phyloP scores from a whole-genome alignment of 92 coral and sea anemone species.

The Ricordea florida region DNA sequence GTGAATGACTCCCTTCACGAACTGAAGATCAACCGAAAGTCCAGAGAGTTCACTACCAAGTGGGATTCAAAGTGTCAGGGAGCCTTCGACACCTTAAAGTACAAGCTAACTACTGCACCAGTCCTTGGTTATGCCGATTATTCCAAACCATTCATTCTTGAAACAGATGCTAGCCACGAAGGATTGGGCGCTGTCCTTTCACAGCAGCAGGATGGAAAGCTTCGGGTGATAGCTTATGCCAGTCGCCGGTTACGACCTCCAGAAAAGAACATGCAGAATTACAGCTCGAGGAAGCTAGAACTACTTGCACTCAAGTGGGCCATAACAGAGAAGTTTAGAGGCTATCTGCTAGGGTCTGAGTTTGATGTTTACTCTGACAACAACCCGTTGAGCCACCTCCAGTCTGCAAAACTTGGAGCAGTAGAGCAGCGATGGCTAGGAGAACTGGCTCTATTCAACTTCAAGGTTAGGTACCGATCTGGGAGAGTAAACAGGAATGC shows the following conservation, averaged over 20 bases:
- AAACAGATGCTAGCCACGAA: slow-evolving; percentile 20
- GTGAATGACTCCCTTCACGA: slow-evolving; percentile 42
- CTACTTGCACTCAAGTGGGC: slow-evolving; percentile 56
- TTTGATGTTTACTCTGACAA: slow-evolving; percentile 52
- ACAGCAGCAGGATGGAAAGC: slow-evolving; percentile 31
- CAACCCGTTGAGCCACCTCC: slow-evolving; percentile 57
- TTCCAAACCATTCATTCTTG: not conserved
- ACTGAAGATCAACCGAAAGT: slow-evolving; percentile 8
- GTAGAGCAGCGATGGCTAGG: slow-evolving; percentile 72
- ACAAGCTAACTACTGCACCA: slow-evolving; percentile 13
- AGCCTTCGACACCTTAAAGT: not conserved
- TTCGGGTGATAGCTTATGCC: slow-evolving; percentile 61
- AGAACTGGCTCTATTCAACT: slow-evolving; percentile 58
- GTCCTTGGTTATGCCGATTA: slow-evolving; percentile 21
- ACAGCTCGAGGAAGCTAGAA: slow-evolving; percentile 55
- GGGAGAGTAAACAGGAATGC: slow-evolving; percentile 55
- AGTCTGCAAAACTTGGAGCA: slow-evolving; percentile 58
- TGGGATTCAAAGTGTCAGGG: not conserved
- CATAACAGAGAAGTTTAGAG: slow-evolving; percentile 38
- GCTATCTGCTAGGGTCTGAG: slow-evolving; percentile 55
- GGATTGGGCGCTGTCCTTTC: slow-evolving; percentile 48
- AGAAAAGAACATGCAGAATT: slow-evolving; percentile 48
- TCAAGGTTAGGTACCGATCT: slow-evolving; percentile 33
- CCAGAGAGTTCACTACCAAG: too few species aligned
- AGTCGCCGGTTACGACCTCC: slow-evolving; percentile 55